phyloP scores from a whole-genome alignment of 1,140 invertebrate species.

The Campodea augens region DNA sequence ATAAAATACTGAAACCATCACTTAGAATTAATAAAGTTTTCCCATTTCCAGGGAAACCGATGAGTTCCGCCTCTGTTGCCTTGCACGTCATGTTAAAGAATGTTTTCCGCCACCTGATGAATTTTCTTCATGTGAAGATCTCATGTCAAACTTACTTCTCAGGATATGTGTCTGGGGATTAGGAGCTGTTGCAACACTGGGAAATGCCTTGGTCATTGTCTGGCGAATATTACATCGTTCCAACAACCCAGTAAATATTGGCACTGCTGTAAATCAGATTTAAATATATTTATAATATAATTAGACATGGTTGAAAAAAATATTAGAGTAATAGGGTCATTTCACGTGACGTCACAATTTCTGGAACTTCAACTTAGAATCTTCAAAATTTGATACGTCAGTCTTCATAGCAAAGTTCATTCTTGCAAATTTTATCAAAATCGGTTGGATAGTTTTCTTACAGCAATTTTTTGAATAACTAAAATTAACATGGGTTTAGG shows the following conservation, averaged over 20 bases:
- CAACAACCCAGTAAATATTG: constrained; percentile 16
- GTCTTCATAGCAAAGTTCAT: no score
- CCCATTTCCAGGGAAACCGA: constrained; percentile 23
- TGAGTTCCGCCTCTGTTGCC: constrained; percentile 33
- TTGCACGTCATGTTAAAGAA: constrained; percentile 21
- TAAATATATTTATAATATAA: no score
- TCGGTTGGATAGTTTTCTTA: no score
- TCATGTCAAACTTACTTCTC: constrained; percentile 34
- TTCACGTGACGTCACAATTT: no score
- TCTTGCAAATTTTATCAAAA: no score
- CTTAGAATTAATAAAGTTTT: background rate
- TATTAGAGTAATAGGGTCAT: no score
- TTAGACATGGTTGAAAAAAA: no score
- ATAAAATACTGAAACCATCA: background rate
- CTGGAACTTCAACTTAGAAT: no score
- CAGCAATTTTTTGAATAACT: no score
- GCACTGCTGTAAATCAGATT: no score
- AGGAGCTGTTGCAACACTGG: constrained; percentile 28
- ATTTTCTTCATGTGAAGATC: constrained; percentile 35
- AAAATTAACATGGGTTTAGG: no score
- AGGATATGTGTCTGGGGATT: constrained; percentile 33
- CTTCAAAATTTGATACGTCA: no score
- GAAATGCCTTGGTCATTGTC: constrained; percentile 31
- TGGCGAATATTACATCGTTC: constrained; percentile 24
- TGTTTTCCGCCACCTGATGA: constrained; percentile 31